phyloP scores from a whole-genome alignment of 1,140 invertebrate species.

The Nomia melanderi region DNA sequence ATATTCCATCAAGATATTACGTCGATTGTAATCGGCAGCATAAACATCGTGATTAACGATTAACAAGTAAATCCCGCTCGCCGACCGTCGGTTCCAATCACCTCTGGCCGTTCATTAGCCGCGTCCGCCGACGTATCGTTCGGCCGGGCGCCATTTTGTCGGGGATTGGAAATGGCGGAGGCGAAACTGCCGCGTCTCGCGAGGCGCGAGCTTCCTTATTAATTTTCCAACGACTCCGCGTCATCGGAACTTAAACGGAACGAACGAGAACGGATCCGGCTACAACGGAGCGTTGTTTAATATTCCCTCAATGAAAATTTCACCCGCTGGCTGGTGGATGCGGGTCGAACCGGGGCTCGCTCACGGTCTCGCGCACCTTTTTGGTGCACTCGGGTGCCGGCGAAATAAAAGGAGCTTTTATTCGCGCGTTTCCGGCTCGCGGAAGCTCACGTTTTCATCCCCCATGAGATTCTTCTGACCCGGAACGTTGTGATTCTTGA shows the following conservation, averaged over 20 bases:
- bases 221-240: neutral
- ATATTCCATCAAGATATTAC: neutral
- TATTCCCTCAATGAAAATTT: constrained; percentile 16
- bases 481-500: too few species aligned
- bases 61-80: neutral
- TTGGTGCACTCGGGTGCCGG: constrained; percentile 13
- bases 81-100: neutral
- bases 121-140: neutral
- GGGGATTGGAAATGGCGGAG: neutral
- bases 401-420: constrained; percentile 34
- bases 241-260: neutral
- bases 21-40: neutral
- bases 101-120: neutral
- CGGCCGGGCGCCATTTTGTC: neutral
- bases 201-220: neutral
- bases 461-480: too few species aligned
- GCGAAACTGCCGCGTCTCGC: neutral
- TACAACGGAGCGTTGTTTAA: constrained; percentile 1
- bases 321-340: neutral
- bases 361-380: neutral
- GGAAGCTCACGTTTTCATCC: too few species aligned
- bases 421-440: constrained; percentile 30
- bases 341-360: neutral
- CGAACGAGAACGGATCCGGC: neutral
- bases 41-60: neutral